A percentile compares a stretch with the other conserved stretches of the same genome.
These are phyloP conservation scores for Thysanoteuthis rhombus DNA, from an alignment of 2,888 invertebrate species.

Conservation along the genomic window DNA sequence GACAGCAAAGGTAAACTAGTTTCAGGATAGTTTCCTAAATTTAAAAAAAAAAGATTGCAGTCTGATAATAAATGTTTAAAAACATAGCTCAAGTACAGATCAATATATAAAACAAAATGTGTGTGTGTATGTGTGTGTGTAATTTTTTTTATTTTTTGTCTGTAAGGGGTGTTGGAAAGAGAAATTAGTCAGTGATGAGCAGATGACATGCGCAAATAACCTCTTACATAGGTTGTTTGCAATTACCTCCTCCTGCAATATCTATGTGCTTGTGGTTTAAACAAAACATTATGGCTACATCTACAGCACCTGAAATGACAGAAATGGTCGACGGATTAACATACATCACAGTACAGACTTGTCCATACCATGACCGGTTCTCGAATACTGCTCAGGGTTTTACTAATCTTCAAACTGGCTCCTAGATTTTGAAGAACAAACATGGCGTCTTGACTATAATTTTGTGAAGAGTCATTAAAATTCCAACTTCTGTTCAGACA, in stretches of 20 bases:
- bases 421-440: neutral
- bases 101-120: neutral
- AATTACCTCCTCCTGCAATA: slow-evolving; percentile 29
- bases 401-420: neutral
- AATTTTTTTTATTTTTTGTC: neutral
- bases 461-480: no score
- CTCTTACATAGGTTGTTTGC: slow-evolving; percentile 30
- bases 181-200: slow-evolving; percentile 23
- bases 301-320: slow-evolving; percentile 31
- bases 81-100: neutral
- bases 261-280: slow-evolving; percentile 29
- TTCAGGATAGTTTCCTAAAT: neutral
- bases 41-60: neutral
- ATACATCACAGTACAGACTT: slow-evolving; percentile 17
- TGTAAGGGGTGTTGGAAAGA: neutral
- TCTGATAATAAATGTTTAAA: neutral
- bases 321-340: slow-evolving; percentile 27
- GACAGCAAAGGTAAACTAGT: no score
- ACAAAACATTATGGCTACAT: slow-evolving; percentile 29
- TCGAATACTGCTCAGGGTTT: neutral
- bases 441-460: no score
- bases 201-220: slow-evolving; percentile 29
- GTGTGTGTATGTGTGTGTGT: neutral
- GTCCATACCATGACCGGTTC: slow-evolving; percentile 15
- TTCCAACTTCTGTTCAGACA: no score